Evolutionary conservation across 2,797 vertebrate species (phyloP), one percentile per base, ranked within the genome.

Genomic region (Enteromius mattozi): DNA sequence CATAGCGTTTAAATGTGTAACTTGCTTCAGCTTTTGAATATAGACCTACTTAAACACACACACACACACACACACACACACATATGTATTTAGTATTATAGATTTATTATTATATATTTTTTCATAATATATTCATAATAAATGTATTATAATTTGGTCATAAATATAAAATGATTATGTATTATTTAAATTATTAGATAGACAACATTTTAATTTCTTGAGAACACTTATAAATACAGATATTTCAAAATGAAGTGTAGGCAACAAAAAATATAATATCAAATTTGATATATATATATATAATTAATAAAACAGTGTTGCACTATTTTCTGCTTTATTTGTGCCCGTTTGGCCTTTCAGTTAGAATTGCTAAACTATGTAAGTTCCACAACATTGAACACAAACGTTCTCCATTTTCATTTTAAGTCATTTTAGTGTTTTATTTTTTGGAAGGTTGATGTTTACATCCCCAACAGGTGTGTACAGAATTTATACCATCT

Each of bases 361-460:
- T 30, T 75, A 14, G 30, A 35, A 35, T 75, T 54, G 1, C 30
- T 54, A 2, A 76, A 56, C 49, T 37, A 3, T 14, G 10, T 37
- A 6, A 37, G 6, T 30, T 27, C 45, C 65, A 37, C 5, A 5
- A 68, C 21, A 49, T 5, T 33, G 2, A 66, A 49, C 30, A 19
- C 19, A 66, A 24, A 59, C 12, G n/a, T 59, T 59, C 9, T 59
- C 16, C 24, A 65, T 61, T 59, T 71, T 72, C 3, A 47, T 72
- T 82, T 65, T 7, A 66, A 79, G 82, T 83, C 45, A 83, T 82
- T 86, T 79, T n/a, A 75, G n/a, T 12, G 49, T 78, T 87, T 83
- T 86, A 85, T 85, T 87, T 71, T 83, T 77, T 59, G 37, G 27
- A 85, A 68, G 77, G 65, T 83, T 87, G 47, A 82, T 82, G 78